Evolutionary conservation across 2,113 vertebrate species (phyloP), one percentile per base, ranked within the genome.

Genomic region (Sprattus sprattus): DNA sequence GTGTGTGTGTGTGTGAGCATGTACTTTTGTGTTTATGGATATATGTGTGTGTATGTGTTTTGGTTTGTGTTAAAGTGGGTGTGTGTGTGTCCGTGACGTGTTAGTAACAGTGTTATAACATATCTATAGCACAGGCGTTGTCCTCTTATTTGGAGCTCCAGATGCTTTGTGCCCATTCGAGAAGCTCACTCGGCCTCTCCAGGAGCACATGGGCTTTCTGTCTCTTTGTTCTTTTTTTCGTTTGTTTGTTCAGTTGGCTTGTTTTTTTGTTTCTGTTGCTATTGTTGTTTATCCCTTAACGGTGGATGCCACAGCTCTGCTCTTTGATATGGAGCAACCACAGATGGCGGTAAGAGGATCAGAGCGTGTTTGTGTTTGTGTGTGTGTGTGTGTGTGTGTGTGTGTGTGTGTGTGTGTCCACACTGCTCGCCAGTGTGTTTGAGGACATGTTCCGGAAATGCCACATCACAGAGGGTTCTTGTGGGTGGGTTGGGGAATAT

Each of bases 391-490:
- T 64, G 60, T n/a, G 20, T 25, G 20, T 64, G 60, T 64, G 60
- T 64, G 60, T 64, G 60, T 64, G n/a, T 25, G 18, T 67, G 64
- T 32, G 64, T 28, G 64, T 32, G n/a, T 71, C 6, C 7, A 11
- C 25, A 28, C n/a, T 54, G 52, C 25, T 71, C 52, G 4, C 52
- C 52, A 54, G 28, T 15, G 64, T 71, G 64, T 32, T 28, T 71
- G 25, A 13, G 64, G 10, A 32, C 64, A 32, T n/a, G 57, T 28
- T 71, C n/a, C 11, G 64, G 28, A 71, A 87, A 87, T 89, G 93
- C 91, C 92, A 85, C 81, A 86, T 92, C 91, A 93, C 91, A 88
- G 91, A 91, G 92, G 64, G n/a, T 9, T 28, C 25, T 67, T 28
- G 8, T 71, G 64, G 22, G n/a, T 67, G 25, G n/a, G n/a, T 28